Conservation (phyloP, 2,888 invertebrate species). For the Lydus trimaculatus region DNA sequence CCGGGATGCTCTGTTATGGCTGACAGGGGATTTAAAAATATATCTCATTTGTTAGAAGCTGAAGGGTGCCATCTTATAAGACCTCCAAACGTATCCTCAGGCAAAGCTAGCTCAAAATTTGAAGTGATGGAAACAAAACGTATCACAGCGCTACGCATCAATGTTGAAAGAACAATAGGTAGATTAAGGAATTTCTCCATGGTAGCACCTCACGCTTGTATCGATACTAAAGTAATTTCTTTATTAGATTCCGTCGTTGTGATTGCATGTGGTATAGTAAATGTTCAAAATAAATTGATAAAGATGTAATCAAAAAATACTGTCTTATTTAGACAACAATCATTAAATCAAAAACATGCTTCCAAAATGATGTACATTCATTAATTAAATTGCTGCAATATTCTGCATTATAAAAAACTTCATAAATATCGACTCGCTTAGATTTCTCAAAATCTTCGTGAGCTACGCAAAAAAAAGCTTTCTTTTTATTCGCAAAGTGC, state of each 20-base stretch:
- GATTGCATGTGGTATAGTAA: constrained; percentile 20
- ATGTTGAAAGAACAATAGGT: constrained; percentile 42
- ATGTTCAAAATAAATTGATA: no score
- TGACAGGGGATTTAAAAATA: constrained; percentile 30
- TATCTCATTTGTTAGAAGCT: not conserved
- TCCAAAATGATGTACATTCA: constrained; percentile 6
- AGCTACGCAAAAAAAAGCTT: constrained; percentile 12
- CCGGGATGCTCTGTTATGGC: constrained; percentile 29
- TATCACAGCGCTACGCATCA: constrained; percentile 40
- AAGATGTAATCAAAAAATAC: no score
- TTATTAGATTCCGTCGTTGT: constrained; percentile 31
- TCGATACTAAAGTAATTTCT: constrained; percentile 26
- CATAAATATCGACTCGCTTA: constrained; percentile 9
- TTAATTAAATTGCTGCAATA: constrained; percentile 10
- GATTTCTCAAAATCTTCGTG: constrained; percentile 14
- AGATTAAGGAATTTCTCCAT: constrained; percentile 40
- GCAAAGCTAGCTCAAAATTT: constrained; percentile 24
- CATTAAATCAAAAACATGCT: no score
- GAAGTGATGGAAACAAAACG: constrained; percentile 35
- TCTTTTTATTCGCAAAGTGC: constrained; percentile 12
- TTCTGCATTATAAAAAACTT: constrained; percentile 11
- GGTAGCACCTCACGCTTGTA: constrained; percentile 32
- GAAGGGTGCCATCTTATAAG: constrained; percentile 22
- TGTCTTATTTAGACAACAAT: no score
- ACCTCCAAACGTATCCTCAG: constrained; percentile 27